These are phyloP conservation scores for Spatula versicolor DNA, from an alignment of 2,797 vertebrate genomes.

Conservation along the genomic window DNA sequence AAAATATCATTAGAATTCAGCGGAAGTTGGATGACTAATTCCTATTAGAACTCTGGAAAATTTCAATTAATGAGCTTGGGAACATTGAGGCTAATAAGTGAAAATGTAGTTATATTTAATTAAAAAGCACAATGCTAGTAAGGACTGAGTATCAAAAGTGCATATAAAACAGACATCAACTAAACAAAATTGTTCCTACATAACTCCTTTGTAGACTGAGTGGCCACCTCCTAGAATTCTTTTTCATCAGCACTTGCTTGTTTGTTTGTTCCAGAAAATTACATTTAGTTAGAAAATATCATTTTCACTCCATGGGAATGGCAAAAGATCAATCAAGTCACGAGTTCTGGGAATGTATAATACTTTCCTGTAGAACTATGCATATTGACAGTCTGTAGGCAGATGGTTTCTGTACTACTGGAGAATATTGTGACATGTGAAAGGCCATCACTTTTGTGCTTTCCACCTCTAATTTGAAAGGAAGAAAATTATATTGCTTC, in stretches of 20 bases:
- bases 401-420: constrained; percentile 18
- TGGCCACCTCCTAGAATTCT: background rate
- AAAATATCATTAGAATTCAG: constrained; percentile 39
- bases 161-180: background rate
- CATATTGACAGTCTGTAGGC: constrained; percentile 16
- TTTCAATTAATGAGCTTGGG: constrained; percentile 16
- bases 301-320: constrained; percentile 44
- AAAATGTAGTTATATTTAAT: constrained; percentile 48
- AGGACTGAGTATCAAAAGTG: background rate
- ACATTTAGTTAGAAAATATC: constrained; percentile 39
- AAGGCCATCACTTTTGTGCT: background rate
- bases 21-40: background rate
- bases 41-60: constrained; percentile 36
- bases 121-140: constrained; percentile 34
- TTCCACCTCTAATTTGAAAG: background rate
- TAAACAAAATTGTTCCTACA: background rate
- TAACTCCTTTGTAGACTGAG: background rate
- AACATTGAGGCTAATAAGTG: background rate
- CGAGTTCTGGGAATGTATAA: constrained; percentile 1
- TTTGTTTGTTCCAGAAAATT: constrained; percentile 59
- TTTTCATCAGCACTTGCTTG: background rate
- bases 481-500: background rate
- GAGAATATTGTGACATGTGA: background rate
- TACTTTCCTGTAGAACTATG: constrained; percentile 14
- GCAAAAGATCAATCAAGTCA: constrained; percentile 60